Conservation (phyloP, 1,140 invertebrate species). For the Himalopsyche phryganea region DNA sequence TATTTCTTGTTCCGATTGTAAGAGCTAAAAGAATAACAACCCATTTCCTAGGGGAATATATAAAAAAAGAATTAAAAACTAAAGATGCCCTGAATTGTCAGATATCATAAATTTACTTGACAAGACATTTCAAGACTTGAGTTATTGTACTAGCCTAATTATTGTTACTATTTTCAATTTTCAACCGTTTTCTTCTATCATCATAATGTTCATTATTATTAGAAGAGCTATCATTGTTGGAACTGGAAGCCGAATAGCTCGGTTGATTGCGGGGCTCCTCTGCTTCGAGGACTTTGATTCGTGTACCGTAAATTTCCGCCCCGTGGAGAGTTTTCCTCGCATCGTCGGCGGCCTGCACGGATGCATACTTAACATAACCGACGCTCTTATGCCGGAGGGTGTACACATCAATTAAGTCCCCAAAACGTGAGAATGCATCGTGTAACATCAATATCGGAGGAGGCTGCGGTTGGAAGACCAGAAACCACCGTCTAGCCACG, state of each 20-base stretch:
- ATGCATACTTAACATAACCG: conserved; percentile 88
- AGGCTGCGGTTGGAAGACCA: conserved; percentile 77
- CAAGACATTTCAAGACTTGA: too few species aligned
- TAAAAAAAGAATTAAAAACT: too few species aligned
- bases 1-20: too few species aligned
- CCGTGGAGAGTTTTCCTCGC: conserved; percentile 81
- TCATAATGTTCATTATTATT: conserved; percentile 25
- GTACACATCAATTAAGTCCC: conserved; percentile 89
- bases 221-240: conserved; percentile 7
- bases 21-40: too few species aligned
- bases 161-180: conserved; percentile 13
- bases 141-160: too few species aligned
- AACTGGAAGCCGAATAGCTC: background rate
- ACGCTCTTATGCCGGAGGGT: conserved; percentile 85
- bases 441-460: conserved; percentile 76
- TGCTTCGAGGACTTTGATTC: conserved; percentile 84
- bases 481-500: conserved; percentile 58
- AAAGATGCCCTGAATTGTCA: too few species aligned
- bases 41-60: too few species aligned
- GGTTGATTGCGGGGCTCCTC: conserved; percentile 59
- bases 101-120: too few species aligned
- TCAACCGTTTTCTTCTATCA: conserved; percentile 30
- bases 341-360: conserved; percentile 69
- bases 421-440: conserved; percentile 89
- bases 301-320: conserved; percentile 75